Percentiles rank a stretch among this genome's conserved stretches.
These are phyloP conservation scores for Netelia melanura DNA, from an alignment of 2,888 invertebrate genomes.

Conservation along the genomic window DNA sequence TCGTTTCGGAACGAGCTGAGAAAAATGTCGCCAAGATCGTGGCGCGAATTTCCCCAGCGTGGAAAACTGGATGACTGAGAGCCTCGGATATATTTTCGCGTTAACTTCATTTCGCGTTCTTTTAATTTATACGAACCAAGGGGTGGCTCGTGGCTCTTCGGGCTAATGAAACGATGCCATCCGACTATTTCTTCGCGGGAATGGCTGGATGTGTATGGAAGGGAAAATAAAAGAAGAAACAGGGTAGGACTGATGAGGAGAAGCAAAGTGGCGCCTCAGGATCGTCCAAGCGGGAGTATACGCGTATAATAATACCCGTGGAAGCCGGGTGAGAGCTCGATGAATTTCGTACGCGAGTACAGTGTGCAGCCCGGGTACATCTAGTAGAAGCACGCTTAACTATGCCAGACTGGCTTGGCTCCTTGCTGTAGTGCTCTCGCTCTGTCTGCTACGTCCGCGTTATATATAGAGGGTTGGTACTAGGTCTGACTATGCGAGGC, in stretches of 20 bases:
- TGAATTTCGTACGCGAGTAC: constrained; percentile 76
- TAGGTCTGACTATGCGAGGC: constrained; percentile 84
- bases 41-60: background rate
- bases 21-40: background rate
- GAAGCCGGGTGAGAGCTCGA: constrained; percentile 66
- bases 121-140: constrained; percentile 41
- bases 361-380: constrained; percentile 74
- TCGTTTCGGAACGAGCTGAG: background rate
- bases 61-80: constrained; percentile 12
- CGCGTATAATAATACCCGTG: constrained; percentile 23
- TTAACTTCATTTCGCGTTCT: constrained; percentile 8
- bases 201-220: constrained; percentile 1
- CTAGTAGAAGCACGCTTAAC: constrained; percentile 79
- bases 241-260: constrained; percentile 40
- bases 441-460: constrained; percentile 58
- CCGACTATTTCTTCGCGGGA: background rate
- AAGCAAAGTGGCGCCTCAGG: constrained; percentile 54
- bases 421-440: constrained; percentile 57
- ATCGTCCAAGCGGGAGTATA: constrained; percentile 53
- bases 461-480: constrained; percentile 74
- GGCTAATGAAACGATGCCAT: constrained; percentile 55
- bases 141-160: constrained; percentile 30
- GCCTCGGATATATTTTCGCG: constrained; percentile 2
- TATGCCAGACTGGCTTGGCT: constrained; percentile 80
- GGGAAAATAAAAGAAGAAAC: constrained; percentile 32